Base-by-base conservation (phyloP, 2,113 vertebrate species). In the Strigops habroptila region DNA sequence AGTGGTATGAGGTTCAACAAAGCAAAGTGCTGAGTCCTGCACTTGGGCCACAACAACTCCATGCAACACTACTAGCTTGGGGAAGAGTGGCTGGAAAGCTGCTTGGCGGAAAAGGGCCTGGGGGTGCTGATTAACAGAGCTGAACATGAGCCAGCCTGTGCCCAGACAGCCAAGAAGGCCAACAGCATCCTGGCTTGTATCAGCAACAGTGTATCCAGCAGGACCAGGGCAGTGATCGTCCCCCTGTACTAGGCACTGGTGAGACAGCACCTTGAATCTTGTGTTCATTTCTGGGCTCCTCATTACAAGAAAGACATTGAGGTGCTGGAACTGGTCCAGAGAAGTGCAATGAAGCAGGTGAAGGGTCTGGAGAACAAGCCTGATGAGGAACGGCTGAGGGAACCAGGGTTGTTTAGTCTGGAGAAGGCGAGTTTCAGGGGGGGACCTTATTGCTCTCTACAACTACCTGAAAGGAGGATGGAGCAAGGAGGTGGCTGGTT, bases 291-390 rank as follows among this genome's bases (percentile, higher is more conserved):
- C 27, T 53, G 68, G n/a, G 28, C 16, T 39, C 33, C 75, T 60
- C 39, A 27, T 3, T 41, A 7, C 21, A 31, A 18, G n/a, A 68
- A 35, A 35, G 55, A 37, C 63, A 22, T 5, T 39, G 55, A 69
- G 48, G 27, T 12, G 63, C 55, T 76, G 63, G 23, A 70, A 55
- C 0, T 1, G 30, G 43, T 70, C 11, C 55, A 87, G 33, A 39
- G 83, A 82, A 63, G 16, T 41, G 27, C 18, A 75, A 1, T 0
- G 1, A 64, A 63, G 77, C 30, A 55, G 27, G 30, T 23, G 41
- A 70, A 70, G 17, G 18, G 4, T n/a, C 57, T 31, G 0, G 33
- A 19, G 0, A 19, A 64, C 0, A 51, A 59, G 0, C 18, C 1
- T 18, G 27, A 0, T 5, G 33, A 71, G 31, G 23, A 49, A 28